phyloP scores from a whole-genome alignment of 2,888 invertebrate genomes.

The Frankliniella fusca region DNA sequence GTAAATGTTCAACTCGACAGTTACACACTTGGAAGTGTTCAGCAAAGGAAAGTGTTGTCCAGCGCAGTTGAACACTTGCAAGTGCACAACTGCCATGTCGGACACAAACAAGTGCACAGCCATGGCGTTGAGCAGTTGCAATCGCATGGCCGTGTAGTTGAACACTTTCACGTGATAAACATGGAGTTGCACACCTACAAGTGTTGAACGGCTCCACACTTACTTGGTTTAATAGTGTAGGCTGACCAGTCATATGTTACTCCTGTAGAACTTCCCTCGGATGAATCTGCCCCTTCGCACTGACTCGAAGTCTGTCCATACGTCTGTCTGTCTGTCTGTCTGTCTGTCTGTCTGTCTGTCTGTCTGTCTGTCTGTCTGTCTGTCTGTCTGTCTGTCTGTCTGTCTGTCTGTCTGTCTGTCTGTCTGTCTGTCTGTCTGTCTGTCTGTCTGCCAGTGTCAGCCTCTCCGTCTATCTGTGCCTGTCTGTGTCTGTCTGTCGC shows the following conservation, averaged over 20 bases:
- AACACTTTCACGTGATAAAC: too few species aligned
- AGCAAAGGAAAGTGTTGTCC: too few species aligned
- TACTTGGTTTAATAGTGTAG: not conserved
- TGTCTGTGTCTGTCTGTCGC: not conserved
- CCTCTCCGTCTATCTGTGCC: not conserved
- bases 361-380: not conserved
- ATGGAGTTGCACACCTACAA: too few species aligned
- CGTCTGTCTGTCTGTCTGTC: not conserved
- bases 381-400: not conserved
- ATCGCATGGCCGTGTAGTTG: too few species aligned
- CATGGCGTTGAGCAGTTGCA: too few species aligned
- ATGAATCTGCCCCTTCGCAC: not conserved
- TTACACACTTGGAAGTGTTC: too few species aligned
- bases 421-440: slow-evolving; percentile 1
- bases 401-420: not conserved
- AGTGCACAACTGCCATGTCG: too few species aligned
- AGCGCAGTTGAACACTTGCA: too few species aligned
- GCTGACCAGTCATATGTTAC: not conserved
- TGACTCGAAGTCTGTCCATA: not conserved
- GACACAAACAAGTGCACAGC: too few species aligned
- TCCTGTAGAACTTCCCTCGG: not conserved
- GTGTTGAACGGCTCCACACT: too few species aligned
- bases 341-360: slow-evolving; percentile 1
- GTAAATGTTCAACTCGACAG: too few species aligned
- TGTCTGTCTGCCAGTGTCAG: not conserved